These are phyloP conservation scores for Ammodytes marinus DNA, from an alignment of 2,113 vertebrate genomes.

Conservation along the genomic window DNA sequence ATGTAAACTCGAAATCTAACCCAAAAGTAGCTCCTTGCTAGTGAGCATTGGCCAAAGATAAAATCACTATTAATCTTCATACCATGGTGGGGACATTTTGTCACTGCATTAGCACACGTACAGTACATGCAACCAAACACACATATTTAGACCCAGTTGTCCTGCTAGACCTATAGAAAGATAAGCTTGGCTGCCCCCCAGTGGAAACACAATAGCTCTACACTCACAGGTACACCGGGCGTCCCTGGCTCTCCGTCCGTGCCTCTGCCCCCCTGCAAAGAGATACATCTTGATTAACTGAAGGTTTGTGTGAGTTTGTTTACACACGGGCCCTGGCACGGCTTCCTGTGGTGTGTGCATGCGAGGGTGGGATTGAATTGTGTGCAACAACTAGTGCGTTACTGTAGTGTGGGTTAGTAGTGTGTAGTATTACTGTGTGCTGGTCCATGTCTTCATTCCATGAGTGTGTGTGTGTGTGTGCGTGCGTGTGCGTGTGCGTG, in stretches of 20 bases:
- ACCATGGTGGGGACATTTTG: constrained; percentile 43
- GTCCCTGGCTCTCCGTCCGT: constrained; percentile 73
- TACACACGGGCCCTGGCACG: constrained; percentile 18
- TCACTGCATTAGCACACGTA: not conserved
- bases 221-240: constrained; percentile 77
- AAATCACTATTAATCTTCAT: not conserved
- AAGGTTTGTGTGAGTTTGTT: constrained; percentile 45
- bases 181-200: constrained; percentile 46
- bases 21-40: constrained; percentile 31
- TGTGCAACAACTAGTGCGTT: constrained; percentile 2
- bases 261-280: constrained; percentile 81
- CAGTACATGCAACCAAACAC: constrained; percentile 21
- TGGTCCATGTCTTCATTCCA: constrained; percentile 44
- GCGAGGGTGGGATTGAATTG: not conserved
- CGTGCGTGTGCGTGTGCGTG: constrained; percentile 43
- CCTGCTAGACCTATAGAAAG: constrained; percentile 3
- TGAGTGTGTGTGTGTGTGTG: constrained; percentile 50
- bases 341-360: not conserved
- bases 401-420: not conserved
- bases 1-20: not conserved
- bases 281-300: constrained; percentile 61
- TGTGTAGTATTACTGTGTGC: constrained; percentile 34
- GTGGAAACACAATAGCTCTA: constrained; percentile 30
- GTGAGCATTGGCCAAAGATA: not conserved
- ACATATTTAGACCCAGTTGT: not conserved